phyloP scores from a whole-genome alignment of 2,113 vertebrate genomes.

The Catharus minimus region DNA sequence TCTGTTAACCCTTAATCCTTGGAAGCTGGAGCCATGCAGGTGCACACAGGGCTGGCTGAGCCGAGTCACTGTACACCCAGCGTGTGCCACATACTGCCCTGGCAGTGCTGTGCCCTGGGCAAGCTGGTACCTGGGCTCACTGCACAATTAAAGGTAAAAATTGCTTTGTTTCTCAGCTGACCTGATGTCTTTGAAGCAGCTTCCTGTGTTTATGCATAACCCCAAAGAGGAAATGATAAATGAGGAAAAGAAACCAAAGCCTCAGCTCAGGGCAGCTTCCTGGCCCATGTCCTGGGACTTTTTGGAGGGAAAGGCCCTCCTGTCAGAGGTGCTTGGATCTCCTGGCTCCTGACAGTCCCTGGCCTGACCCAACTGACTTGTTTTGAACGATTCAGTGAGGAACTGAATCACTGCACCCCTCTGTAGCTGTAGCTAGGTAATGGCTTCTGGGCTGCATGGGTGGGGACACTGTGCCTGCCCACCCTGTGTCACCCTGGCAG shows the following conservation, averaged over 20 bases:
- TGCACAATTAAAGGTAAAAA: not conserved
- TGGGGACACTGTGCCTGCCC: not conserved
- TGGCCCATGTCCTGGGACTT: rapidly evolving
- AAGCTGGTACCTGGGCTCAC: rapidly evolving
- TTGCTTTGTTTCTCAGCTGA: rapidly evolving
- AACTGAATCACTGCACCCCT: rapidly evolving
- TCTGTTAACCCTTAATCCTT: not conserved
- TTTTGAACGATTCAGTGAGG: rapidly evolving
- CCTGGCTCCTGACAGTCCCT: not conserved
- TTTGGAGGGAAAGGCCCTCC: not conserved
- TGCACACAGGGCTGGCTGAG: not conserved
- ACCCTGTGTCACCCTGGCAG: not conserved
- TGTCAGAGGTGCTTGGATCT: rapidly evolving
- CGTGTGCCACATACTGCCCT: rapidly evolving
- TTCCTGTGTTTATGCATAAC: not conserved
- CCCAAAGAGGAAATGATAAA: not conserved
- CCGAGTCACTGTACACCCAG: too few relatives aligned
- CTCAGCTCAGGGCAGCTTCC: rapidly evolving
- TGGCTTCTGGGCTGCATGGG: rapidly evolving
- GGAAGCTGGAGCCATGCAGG: not conserved
- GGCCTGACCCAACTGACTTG: not conserved
- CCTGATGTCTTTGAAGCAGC: not conserved
- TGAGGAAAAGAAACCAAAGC: not conserved
- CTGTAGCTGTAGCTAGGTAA: not conserved
- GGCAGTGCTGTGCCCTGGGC: not conserved